Conservation (phyloP, 2,888 invertebrate genomes). For the Theodoxus fluviatilis region DNA sequence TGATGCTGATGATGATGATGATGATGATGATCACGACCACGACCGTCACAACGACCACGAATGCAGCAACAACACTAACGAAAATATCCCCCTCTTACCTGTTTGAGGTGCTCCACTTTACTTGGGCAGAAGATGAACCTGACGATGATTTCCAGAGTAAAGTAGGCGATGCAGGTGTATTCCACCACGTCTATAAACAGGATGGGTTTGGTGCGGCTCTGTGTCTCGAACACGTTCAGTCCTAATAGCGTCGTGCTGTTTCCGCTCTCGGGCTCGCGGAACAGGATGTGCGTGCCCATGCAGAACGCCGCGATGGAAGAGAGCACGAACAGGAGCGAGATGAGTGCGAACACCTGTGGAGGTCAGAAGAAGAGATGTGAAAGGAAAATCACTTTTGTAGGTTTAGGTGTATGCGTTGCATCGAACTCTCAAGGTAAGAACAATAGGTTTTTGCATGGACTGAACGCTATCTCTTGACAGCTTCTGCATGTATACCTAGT, state of each 20-base stretch:
- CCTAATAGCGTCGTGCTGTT: conserved; percentile 26
- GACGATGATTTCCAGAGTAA: conserved; percentile 59
- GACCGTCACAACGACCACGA: no score
- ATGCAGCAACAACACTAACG: no score
- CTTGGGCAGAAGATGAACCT: conserved; percentile 53
- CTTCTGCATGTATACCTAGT: no score
- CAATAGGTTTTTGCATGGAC: no score
- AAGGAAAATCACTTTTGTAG: no score
- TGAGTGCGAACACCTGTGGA: conserved; percentile 37
- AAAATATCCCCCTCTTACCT: no score
- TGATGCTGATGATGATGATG: no score
- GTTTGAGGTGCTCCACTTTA: conserved; percentile 40
- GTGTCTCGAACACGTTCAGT: conserved; percentile 40
- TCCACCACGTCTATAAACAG: conserved; percentile 49
- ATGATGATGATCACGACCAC: no score
- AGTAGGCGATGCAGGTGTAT: conserved; percentile 77
- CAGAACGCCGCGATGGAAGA: conserved; percentile 58
- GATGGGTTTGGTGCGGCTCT: conserved; percentile 42
- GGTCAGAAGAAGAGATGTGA: no score
- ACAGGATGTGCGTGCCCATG: conserved; percentile 54
- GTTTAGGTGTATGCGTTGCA: no score
- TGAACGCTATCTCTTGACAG: no score
- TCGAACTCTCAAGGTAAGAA: no score
- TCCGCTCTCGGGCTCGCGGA: conserved; percentile 42
- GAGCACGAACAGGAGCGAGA: conserved; percentile 52